Evolutionary conservation across 1,140 invertebrate genomes (phyloP).

Genomic region (Pinna nobilis): DNA sequence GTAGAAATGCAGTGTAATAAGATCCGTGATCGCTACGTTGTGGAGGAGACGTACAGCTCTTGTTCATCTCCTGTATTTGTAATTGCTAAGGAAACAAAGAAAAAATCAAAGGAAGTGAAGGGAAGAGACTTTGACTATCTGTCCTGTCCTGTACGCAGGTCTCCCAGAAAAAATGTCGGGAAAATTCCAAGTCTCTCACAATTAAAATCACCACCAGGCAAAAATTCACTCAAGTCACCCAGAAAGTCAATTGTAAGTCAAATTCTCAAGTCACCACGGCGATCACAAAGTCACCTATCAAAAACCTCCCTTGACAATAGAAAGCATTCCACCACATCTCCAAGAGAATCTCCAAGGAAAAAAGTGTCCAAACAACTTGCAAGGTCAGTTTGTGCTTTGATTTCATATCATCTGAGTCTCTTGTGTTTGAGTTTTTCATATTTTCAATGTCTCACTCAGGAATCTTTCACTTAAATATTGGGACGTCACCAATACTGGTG

Average conservation of each 20-base stretch:
- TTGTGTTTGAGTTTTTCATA: not conserved
- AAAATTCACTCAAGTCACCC: no score
- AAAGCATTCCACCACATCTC: not conserved
- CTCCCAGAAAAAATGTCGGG: conserved; percentile 30
- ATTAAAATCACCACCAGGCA: no score
- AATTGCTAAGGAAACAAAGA: conserved; percentile 30
- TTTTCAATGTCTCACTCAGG: no score
- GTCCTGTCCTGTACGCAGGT: conserved; percentile 3
- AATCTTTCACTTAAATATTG: no score
- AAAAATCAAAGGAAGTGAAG: not conserved
- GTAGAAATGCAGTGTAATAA: conserved; percentile 47
- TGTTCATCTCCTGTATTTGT: conserved; percentile 35
- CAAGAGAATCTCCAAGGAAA: conserved; percentile 36
- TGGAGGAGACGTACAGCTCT: conserved; percentile 52
- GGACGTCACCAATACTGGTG: no score
- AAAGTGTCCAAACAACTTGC: conserved; percentile 1
- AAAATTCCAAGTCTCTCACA: not conserved
- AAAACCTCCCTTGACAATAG: not conserved
- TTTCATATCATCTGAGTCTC: not conserved
- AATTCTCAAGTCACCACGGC: no score
- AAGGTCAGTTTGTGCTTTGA: not conserved
- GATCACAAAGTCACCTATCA: not conserved
- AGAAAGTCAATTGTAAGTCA: no score
- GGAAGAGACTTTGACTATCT: not conserved
- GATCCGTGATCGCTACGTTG: conserved; percentile 50